Evolutionary conservation across 2,113 vertebrate species (phyloP).

Genomic region (Colaptes auratus): DNA sequence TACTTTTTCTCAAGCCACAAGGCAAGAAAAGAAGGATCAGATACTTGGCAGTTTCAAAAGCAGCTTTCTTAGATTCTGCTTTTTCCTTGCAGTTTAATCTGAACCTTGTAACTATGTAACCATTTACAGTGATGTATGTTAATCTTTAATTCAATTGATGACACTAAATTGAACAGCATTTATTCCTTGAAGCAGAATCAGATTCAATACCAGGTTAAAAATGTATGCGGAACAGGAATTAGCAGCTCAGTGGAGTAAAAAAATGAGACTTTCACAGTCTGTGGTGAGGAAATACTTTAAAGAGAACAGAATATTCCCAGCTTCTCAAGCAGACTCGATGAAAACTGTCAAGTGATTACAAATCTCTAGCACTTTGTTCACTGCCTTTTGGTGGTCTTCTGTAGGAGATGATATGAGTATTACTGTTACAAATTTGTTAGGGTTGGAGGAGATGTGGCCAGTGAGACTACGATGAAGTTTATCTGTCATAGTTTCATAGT

Average conservation of each 20-base stretch:
- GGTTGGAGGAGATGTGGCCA: not conserved
- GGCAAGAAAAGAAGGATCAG: not conserved
- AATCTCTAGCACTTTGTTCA: not conserved
- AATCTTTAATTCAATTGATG: not conserved
- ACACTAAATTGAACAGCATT: not conserved
- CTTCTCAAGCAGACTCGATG: not conserved
- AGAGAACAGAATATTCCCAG: not conserved
- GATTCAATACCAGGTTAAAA: not conserved
- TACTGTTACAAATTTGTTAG: not conserved
- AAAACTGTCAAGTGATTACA: not conserved
- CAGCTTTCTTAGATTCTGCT: not conserved
- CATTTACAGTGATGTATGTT: not conserved
- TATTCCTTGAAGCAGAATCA: slow-evolving; percentile 12
- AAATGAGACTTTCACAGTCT: not conserved
- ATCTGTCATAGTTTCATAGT: not conserved
- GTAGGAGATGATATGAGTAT: not conserved
- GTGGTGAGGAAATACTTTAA: not conserved
- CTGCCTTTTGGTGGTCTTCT: not conserved
- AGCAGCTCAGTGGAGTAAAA: not conserved
- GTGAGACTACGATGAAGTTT: not conserved
- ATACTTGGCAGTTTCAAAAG: not conserved
- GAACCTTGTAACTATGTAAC: not conserved
- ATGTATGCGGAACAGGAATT: not conserved
- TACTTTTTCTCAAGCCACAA: not conserved
- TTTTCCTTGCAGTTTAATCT: not conserved